Base-by-base conservation (phyloP, 2,113 vertebrate genomes). In the Prunella fulvescens region DNA sequence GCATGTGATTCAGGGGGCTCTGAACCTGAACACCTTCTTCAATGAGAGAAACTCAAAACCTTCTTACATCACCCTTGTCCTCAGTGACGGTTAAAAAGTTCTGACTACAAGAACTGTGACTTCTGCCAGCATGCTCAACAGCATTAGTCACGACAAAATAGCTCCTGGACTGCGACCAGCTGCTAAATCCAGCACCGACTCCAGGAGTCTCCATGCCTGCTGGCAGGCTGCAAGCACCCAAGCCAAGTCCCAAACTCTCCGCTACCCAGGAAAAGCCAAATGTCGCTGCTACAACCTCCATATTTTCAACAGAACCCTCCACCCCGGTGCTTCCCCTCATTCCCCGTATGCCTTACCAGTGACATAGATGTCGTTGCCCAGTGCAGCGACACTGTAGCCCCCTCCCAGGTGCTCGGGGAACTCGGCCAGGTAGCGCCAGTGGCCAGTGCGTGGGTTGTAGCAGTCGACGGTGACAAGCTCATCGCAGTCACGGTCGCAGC, bases 291-390 rank as follows among this genome's bases (percentile, higher is more conserved):
- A 33, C 18, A 65, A 8, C 10, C 25, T 12, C 4, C 1, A 0
- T 0, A 1, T 14, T 53, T 48, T 18, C 50, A 37, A 29, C 0
- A n/a, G 56, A 51, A 54, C 42, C 4, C 61, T 14, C 64, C 47
- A 37, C 35, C 35, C 40, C 13, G 20, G 40, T 18, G n/a, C 19
- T 25, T 61, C 47, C 47, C 54, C 25, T 54, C 54, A 11, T 10
- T 26, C 54, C 39, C 54, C 9, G 29, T 2, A 26, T 1, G 12
- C 92, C 98, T 98, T 97, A 99, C 99, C 99, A 1, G 99, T 99
- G 90, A 99, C 99, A 4, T 99, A 99, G 96, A 99, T 99, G 85
- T 99, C 99, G 2, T 99, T 99, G 86, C 99, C 99, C 24, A 99
- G 98, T 0, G 99, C 99, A 0, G 98, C 98, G 4, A 99, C 99